A percentile compares a stretch with the other conserved stretches of the same genome.
Conservation (phyloP, 2,888 invertebrate species). For the Tenthredo livida region DNA sequence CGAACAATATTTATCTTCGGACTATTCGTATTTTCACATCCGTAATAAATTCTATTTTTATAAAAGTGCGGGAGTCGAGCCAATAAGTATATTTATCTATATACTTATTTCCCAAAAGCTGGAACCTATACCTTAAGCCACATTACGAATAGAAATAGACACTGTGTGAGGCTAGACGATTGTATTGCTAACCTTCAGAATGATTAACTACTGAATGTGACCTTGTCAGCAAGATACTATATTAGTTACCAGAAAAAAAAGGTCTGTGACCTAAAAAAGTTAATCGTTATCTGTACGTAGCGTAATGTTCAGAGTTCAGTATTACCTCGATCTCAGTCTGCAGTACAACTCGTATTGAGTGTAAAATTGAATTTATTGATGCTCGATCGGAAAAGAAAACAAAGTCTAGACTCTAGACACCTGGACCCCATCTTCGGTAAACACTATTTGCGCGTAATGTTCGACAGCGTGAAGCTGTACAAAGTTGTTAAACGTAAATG, state of each 20-base stretch:
- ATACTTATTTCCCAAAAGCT: background rate
- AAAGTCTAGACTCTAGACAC: slow-evolving; percentile 27
- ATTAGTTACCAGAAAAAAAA: background rate
- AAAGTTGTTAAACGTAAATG: background rate
- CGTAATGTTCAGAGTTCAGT: background rate
- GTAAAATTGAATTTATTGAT: background rate
- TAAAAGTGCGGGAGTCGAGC: background rate
- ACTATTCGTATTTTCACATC: background rate
- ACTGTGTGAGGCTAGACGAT: slow-evolving; percentile 1
- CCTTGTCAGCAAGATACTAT: slow-evolving; percentile 17
- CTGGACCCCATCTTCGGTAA: background rate
- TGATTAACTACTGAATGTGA: background rate
- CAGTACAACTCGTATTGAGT: background rate
- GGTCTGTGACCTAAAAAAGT: background rate
- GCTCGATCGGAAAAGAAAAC: background rate
- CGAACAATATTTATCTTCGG: background rate
- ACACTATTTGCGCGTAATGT: background rate
- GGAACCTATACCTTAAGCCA: background rate
- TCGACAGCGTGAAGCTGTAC: background rate
- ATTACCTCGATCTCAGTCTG: background rate
- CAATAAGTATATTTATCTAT: background rate
- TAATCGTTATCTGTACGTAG: background rate
- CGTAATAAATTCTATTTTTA: background rate
- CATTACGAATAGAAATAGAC: background rate
- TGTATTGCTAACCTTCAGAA: background rate